phyloP scores from a whole-genome alignment of 1,140 invertebrate species.

The Drosophila suzukii region DNA sequence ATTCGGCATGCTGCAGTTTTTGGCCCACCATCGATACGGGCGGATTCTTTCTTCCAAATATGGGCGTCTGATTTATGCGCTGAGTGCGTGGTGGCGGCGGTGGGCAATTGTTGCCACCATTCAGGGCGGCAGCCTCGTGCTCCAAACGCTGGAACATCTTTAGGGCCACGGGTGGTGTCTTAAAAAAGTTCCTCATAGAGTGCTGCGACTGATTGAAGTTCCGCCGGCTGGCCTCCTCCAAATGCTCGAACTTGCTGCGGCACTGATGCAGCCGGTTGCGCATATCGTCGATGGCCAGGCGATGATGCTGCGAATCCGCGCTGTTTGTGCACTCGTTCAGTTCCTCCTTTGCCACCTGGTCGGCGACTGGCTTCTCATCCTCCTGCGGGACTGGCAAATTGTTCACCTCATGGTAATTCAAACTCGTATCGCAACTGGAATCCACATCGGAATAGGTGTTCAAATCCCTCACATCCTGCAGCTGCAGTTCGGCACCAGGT shows the following conservation, averaged over 20 bases:
- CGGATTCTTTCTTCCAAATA: conserved; percentile 66
- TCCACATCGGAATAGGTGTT: conserved; percentile 84
- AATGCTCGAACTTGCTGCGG: conserved; percentile 75
- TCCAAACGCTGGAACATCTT: conserved; percentile 81
- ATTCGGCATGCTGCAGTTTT: conserved; percentile 65
- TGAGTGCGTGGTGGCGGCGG: conserved; percentile 35
- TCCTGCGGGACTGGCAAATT: neutral
- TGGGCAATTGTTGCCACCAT: conserved; percentile 27
- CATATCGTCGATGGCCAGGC: conserved; percentile 70
- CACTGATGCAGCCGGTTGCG: conserved; percentile 73
- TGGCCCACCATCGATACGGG: neutral
- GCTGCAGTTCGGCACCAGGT: conserved; percentile 66
- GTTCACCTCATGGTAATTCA: conserved; percentile 80
- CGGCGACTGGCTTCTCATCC: neutral
- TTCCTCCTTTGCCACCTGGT: neutral
- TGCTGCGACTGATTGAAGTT: conserved; percentile 72
- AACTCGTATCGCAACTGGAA: conserved; percentile 82
- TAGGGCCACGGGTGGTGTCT: conserved; percentile 71
- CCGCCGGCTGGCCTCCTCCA: conserved; percentile 71
- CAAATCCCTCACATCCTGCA: conserved; percentile 78
- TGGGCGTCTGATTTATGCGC: conserved; percentile 83
- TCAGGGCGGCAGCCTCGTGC: conserved; percentile 55
- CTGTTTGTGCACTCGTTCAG: neutral
- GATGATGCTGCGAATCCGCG: conserved; percentile 15
- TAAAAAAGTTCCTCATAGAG: conserved; percentile 80